phyloP scores from a whole-genome alignment of 2,888 invertebrate genomes.

The Torymus aiolomorphi region DNA sequence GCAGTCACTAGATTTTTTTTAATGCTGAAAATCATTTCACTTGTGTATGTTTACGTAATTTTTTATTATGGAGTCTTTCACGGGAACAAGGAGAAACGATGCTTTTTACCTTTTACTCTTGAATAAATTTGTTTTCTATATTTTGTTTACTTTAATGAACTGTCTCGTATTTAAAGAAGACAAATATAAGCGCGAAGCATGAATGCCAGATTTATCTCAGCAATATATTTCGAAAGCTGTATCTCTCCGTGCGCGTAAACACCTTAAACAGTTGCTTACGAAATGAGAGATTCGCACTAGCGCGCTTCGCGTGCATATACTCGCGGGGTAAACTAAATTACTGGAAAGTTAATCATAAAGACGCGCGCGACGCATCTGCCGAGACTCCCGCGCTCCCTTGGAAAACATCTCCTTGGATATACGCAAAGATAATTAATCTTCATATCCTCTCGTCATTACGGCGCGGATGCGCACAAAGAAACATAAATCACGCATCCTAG shows the following conservation, averaged over 20 bases:
- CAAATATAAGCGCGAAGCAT: no score
- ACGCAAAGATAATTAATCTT: slow-evolving; percentile 52
- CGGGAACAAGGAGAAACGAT: no score
- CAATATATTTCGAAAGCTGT: no score
- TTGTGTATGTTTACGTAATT: no score
- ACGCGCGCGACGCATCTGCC: background rate
- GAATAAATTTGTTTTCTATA: no score
- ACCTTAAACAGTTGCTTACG: slow-evolving; percentile 1
- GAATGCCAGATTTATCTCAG: no score
- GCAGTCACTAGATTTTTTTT: no score
- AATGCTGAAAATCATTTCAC: no score
- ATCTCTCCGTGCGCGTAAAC: background rate
- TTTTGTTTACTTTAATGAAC: no score
- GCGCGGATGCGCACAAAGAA: slow-evolving; percentile 41
- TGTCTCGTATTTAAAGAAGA: no score
- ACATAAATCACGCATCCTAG: slow-evolving; percentile 52
- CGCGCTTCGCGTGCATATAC: background rate
- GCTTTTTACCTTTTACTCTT: no score
- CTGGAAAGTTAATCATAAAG: slow-evolving; percentile 41
- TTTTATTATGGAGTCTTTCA: no score
- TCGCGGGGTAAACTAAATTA: slow-evolving; percentile 3
- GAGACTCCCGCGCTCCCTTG: background rate
- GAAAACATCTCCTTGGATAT: slow-evolving; percentile 17
- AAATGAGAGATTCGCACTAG: background rate
- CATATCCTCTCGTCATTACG: slow-evolving; percentile 35